Percentiles rank a stretch among this genome's conserved stretches.
These are phyloP conservation scores for Caenorhabditis brenneri DNA, from an alignment of 1,140 invertebrate species.

Conservation along the genomic window DNA sequence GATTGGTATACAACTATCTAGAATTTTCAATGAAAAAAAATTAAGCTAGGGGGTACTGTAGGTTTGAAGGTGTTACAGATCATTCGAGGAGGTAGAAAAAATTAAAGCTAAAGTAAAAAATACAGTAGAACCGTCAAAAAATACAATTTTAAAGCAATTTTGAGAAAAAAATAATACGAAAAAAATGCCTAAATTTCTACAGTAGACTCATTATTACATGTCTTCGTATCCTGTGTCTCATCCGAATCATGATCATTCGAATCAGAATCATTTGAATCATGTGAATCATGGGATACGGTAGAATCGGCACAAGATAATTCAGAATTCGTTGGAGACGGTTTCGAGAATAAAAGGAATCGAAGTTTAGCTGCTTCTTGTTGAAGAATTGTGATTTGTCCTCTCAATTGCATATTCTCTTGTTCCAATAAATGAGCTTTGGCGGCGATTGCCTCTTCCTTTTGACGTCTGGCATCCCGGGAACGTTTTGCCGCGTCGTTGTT, in stretches of 20 bases:
- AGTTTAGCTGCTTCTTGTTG: background rate
- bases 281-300: background rate
- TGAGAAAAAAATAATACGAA: too few relatives aligned
- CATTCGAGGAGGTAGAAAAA: too few relatives aligned
- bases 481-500: constrained; percentile 94
- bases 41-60: background rate
- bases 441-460: constrained; percentile 72
- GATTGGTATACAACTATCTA: too few relatives aligned
- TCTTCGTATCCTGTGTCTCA: background rate
- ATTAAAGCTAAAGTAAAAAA: background rate
- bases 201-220: background rate
- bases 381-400: background rate
- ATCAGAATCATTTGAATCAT: background rate
- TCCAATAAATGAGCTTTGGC: constrained; percentile 32
- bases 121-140: too few relatives aligned
- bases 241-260: too few relatives aligned
- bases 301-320: background rate
- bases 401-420: constrained; percentile 36
- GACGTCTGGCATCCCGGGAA: constrained; percentile 84
- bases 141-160: too few relatives aligned
- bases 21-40: too few relatives aligned
- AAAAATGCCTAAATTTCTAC: background rate
- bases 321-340: background rate
- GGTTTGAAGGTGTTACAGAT: background rate
- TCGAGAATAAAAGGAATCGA: constrained; percentile 2